phyloP scores from a whole-genome alignment of 2,888 invertebrate species.

The Camponotus fellah region DNA sequence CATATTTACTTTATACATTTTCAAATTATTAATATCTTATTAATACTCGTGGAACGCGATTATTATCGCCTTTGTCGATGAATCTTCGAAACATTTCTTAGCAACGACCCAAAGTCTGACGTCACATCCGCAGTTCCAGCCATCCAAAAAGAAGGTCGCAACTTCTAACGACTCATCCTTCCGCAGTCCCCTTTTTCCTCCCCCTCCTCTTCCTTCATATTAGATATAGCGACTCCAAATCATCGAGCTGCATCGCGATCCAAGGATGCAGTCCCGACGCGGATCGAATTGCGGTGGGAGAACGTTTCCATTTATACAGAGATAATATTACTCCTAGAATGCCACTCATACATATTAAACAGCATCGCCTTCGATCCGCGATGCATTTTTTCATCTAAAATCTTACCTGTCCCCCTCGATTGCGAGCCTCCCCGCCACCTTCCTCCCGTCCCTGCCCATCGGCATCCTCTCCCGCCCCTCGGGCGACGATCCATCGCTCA shows the following conservation, averaged over 20 bases:
- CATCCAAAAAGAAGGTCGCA: constrained; percentile 43
- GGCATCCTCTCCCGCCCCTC: constrained; percentile 47
- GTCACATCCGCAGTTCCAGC: constrained; percentile 45
- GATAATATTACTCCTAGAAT: constrained; percentile 72
- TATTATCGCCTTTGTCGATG: neutral
- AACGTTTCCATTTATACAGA: constrained; percentile 73
- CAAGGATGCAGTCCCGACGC: constrained; percentile 51
- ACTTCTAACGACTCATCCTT: constrained; percentile 55
- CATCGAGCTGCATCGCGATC: constrained; percentile 51
- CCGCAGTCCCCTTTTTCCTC: constrained; percentile 23
- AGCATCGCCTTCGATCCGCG: constrained; percentile 69
- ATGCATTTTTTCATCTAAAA: constrained; percentile 74
- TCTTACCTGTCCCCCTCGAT: constrained; percentile 60
- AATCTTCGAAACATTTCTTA: constrained; percentile 9
- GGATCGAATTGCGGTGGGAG: constrained; percentile 64
- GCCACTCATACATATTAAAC: constrained; percentile 77
- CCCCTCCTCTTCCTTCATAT: neutral
- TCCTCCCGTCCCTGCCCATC: constrained; percentile 19
- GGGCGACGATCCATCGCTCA: constrained; percentile 77
- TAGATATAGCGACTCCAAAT: constrained; percentile 30
- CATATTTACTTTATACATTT: neutral
- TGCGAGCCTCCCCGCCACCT: neutral
- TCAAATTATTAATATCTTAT: neutral
- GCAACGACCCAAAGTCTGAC: neutral
- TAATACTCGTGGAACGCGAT: neutral